Conservation (phyloP, 2,888 invertebrate genomes). For the Argynnis bischoffii region DNA sequence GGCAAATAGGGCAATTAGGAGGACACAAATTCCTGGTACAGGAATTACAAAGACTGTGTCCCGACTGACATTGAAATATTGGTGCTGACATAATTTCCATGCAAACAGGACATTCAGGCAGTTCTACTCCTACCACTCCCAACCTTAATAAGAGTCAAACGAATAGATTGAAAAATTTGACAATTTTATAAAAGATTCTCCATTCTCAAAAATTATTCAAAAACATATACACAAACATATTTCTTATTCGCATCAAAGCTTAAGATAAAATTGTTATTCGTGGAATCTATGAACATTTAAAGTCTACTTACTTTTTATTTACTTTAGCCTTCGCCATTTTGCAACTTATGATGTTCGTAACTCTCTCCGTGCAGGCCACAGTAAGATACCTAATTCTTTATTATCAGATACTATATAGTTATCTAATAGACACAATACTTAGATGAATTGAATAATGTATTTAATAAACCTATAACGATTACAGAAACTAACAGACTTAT, state of each 20-base stretch:
- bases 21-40: slow-evolving; percentile 61
- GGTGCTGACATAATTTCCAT: slow-evolving; percentile 66
- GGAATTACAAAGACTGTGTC: slow-evolving; percentile 68
- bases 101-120: slow-evolving; percentile 75
- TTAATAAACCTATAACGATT: too few species aligned
- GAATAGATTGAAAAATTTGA: background rate
- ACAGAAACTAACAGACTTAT: too few species aligned
- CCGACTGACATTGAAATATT: slow-evolving; percentile 70
- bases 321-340: slow-evolving; percentile 10
- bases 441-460: too few species aligned
- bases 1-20: slow-evolving; percentile 69
- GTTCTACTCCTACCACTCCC: slow-evolving; percentile 45
- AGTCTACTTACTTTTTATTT: slow-evolving; percentile 14
- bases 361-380: too few species aligned
- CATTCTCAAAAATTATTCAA: background rate
- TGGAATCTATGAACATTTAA: too few species aligned
- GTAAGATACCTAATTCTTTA: too few species aligned
- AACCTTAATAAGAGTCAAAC: slow-evolving; percentile 12
- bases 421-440: too few species aligned
- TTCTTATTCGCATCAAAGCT: too few species aligned
- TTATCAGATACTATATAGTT: too few species aligned
- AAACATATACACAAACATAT: background rate
- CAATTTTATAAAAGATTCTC: background rate
- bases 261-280: too few species aligned
- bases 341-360: too few species aligned